Evolutionary conservation across 2,113 vertebrate genomes (phyloP).

Genomic region (Ondatra zibethicus): DNA sequence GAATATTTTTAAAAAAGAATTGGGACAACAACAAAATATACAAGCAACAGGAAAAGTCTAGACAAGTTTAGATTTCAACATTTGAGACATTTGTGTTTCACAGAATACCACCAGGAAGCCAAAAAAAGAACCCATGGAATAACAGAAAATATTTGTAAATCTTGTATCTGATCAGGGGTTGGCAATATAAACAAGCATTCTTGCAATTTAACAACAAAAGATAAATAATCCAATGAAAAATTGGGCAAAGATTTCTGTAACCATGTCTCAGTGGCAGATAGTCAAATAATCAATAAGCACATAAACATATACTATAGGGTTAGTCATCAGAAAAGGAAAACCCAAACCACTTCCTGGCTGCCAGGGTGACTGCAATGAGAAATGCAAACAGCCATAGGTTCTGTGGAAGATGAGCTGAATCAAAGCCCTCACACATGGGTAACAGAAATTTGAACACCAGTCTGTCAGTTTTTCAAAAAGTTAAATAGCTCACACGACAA

Average conservation of each 20-base stretch:
- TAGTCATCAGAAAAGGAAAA: background rate
- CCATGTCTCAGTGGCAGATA: background rate
- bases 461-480: slow-evolving; percentile 21
- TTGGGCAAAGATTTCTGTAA: background rate
- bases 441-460: background rate
- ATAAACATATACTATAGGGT: background rate
- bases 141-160: slow-evolving; percentile 56
- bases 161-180: background rate
- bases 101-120: background rate
- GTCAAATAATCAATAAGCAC: background rate
- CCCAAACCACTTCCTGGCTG: background rate
- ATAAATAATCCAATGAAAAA: slow-evolving; percentile 7
- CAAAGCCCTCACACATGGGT: background rate
- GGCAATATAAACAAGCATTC: background rate
- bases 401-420: background rate
- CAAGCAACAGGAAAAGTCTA: background rate
- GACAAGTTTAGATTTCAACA: background rate
- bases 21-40: background rate
- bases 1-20: background rate
- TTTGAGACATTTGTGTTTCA: slow-evolving; percentile 27
- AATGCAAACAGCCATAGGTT: background rate
- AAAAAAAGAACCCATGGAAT: background rate
- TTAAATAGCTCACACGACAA: background rate
- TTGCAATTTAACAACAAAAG: slow-evolving; percentile 21
- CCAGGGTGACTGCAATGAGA: background rate